Conservation (phyloP, 2,113 vertebrate genomes). For the Genyomyrus donnyi region DNA sequence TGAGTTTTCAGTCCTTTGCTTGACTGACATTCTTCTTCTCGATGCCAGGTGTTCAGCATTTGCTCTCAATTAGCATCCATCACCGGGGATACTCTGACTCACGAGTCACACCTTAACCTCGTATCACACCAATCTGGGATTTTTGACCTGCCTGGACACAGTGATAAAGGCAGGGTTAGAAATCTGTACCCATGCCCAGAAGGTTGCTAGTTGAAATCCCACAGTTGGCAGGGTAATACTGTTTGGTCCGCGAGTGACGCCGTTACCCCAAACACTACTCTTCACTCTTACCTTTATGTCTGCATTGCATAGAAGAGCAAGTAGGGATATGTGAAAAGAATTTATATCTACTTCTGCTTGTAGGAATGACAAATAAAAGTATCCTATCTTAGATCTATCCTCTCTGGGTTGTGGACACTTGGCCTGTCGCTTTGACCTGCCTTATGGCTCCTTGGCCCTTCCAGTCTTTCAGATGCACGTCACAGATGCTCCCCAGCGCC, state of each 20-base stretch:
- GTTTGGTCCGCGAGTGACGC: not conserved
- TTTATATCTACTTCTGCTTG: not conserved
- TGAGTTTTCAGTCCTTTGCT: not conserved
- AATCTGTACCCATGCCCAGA: not conserved
- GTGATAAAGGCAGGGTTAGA: not conserved
- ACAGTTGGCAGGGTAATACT: not conserved
- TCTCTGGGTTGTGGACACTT: not conserved
- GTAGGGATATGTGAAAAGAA: not conserved
- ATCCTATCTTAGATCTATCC: not conserved
- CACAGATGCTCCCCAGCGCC: conserved; percentile 15
- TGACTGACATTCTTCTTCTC: not conserved
- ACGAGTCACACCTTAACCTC: not conserved
- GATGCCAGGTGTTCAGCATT: not conserved
- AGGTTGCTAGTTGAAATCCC: not conserved
- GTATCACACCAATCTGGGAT: not conserved
- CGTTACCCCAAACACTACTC: not conserved
- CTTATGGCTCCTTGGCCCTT: conserved; percentile 40
- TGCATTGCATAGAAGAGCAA: not conserved
- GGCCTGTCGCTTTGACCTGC: conserved; percentile 18
- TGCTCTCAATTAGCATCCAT: not conserved
- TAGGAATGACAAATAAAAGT: not conserved
- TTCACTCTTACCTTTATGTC: not conserved
- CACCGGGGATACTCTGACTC: not conserved
- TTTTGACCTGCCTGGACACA: not conserved
- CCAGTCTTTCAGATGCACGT: not conserved